Evolutionary conservation across 2,113 vertebrate genomes (phyloP), one percentile per base, ranked within the genome.

Genomic region (Neoarius graeffei): DNA sequence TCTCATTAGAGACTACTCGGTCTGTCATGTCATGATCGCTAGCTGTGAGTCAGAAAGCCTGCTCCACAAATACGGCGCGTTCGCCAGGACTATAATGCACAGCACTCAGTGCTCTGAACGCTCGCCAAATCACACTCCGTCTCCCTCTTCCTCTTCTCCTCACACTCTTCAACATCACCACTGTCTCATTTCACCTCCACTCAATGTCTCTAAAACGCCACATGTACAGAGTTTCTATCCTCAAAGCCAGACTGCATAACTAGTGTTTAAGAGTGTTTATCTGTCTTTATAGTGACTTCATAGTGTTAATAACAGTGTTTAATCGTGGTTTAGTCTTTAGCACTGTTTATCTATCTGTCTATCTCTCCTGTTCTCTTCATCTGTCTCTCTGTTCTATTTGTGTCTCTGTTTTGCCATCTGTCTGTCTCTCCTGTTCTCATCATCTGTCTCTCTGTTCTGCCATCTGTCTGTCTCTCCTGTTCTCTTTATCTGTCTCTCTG

Each of bases 11-110:
- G 85, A 81, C 62, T 67, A 56, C 74, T 81, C 76, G n/a, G 64
- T 48, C 83, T 84, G 64, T 52, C n/a, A 7, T 50, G 57, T 54
- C 52, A 42, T 48, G 74, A 66, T 71, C 14, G 56, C 64, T n/a
- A n/a, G 23, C 30, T 67, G 76, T 76, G 85, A 86, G 80, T 86
- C 88, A 83, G 88, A 83, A 71, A 85, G 64, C 35, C 67, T 80
- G 13, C 60, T 60, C 20, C 69, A 59, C 42, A 8, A 54, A 19
- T 86, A n/a, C 50, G 1, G 66, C 52, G 64, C 60, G 66, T 54
- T 48, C 23, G 73, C 62, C 85, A 84, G 50, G 57, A 62, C 74
- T 52, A 59, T 84, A 87, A 87, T 83, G 81, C 85, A 89, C 81
- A 84, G 52, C 64, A 71, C 54, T 84, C 73, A 35, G 25, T 56